A percentile compares a stretch with the other conserved stretches of the same genome.
Evolutionary conservation across 2,113 vertebrate species (phyloP).

Genomic region (Calypte anna): DNA sequence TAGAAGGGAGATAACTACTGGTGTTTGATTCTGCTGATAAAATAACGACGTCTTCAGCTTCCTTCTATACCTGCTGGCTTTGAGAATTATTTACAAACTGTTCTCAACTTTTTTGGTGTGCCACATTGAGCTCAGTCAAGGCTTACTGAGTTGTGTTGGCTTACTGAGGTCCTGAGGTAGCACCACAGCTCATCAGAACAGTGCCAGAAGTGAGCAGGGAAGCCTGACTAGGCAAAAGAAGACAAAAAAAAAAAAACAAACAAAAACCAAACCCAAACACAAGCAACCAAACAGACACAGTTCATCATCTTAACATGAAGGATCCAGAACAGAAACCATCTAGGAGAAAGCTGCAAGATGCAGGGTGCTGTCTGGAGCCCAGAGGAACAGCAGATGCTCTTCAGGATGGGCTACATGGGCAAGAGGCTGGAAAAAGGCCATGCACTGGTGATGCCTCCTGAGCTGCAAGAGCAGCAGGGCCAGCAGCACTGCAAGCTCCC

Average conservation of each 20-base stretch:
- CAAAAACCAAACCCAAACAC: neutral
- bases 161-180: neutral
- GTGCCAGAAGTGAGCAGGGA: neutral
- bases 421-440: neutral
- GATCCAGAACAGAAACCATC: neutral
- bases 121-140: neutral
- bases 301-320: neutral
- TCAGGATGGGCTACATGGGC: neutral
- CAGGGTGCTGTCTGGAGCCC: neutral
- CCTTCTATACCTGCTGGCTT: neutral
- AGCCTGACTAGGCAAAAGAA: neutral
- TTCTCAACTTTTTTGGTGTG: neutral
- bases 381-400: neutral
- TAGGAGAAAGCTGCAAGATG: neutral
- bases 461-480: neutral
- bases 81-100: neutral
- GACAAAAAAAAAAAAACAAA: neutral
- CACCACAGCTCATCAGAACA: neutral
- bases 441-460: neutral
- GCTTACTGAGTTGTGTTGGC: neutral
- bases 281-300: neutral
- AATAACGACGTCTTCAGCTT: neutral
- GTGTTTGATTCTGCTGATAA: neutral
- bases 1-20: neutral
- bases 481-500: neutral